phyloP scores from a whole-genome alignment of 2,797 vertebrate species.

The Geotrypetes seraphini region DNA sequence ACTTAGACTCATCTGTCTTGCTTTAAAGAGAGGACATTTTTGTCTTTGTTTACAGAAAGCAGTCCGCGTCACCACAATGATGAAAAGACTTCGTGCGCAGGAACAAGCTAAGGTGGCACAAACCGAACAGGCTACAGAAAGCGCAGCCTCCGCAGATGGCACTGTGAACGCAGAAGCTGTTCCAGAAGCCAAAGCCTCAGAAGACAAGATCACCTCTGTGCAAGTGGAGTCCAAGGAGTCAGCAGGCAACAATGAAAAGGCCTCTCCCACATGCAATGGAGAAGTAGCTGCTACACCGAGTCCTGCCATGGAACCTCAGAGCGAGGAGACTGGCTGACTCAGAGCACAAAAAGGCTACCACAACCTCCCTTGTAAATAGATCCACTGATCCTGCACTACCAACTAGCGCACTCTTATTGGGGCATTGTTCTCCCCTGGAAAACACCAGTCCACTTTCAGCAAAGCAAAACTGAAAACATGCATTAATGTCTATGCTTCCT shows the following conservation, averaged over 20 bases:
- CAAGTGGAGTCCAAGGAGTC: conserved; percentile 32
- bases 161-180: conserved; percentile 9
- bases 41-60: too few species aligned
- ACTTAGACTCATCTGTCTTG: too few species aligned
- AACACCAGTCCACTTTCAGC: too few species aligned
- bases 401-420: too few species aligned
- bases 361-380: conserved; percentile 41
- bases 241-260: too few species aligned
- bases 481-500: too few species aligned
- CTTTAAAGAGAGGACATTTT: too few species aligned
- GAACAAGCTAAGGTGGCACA: conserved; percentile 61
- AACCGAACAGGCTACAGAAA: conserved; percentile 31
- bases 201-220: conserved; percentile 21
- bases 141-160: conserved; percentile 5
- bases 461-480: too few species aligned
- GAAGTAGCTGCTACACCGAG: conserved; percentile 42
- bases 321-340: conserved; percentile 62
- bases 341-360: conserved; percentile 34
- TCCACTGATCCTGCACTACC: conserved; percentile 42
- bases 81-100: conserved; percentile 85
- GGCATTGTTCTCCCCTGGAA: too few species aligned
- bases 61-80: conserved; percentile 91
- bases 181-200: conserved; percentile 33
- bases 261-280: conserved; percentile 61
- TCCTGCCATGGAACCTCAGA: conserved; percentile 37